Conservation (phyloP, 2,797 vertebrate genomes). For the Leptoclinus maculatus region DNA sequence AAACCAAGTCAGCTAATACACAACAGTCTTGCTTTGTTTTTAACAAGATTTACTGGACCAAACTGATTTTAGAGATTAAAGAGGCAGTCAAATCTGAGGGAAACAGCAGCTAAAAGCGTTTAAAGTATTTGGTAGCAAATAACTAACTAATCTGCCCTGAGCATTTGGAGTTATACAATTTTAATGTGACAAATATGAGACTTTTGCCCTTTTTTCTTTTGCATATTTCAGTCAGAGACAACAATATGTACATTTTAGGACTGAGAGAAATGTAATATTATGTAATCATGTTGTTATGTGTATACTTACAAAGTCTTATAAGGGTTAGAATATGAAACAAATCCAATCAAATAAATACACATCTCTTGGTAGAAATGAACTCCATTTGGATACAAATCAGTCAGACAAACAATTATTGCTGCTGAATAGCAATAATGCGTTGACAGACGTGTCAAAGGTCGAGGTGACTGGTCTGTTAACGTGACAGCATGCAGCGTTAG, state of each 20-base stretch:
- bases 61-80: slow-evolving; percentile 4
- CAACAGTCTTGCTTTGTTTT: not conserved
- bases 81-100: not conserved
- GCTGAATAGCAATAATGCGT: slow-evolving; percentile 5
- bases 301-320: not conserved
- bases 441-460: slow-evolving; percentile 9
- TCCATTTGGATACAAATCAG: not conserved
- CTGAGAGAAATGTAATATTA: not conserved
- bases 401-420: slow-evolving; percentile 9
- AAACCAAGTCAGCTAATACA: not conserved
- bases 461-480: slow-evolving; percentile 4
- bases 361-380: not conserved
- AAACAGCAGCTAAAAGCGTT: slow-evolving; percentile 16
- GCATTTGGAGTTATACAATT: not conserved
- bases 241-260: not conserved
- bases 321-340: not conserved
- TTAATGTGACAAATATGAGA: not conserved
- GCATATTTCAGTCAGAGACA: not conserved
- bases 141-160: not conserved
- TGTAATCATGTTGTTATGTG: not conserved
- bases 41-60: slow-evolving; percentile 2
- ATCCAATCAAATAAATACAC: not conserved
- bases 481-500: slow-evolving; percentile 58
- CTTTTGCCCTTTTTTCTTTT: not conserved
- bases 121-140: slow-evolving; percentile 4